A percentile compares a stretch with the other conserved stretches of the same genome.
Conservation (phyloP, 2,888 invertebrate genomes). For the Lutraria lutraria region DNA sequence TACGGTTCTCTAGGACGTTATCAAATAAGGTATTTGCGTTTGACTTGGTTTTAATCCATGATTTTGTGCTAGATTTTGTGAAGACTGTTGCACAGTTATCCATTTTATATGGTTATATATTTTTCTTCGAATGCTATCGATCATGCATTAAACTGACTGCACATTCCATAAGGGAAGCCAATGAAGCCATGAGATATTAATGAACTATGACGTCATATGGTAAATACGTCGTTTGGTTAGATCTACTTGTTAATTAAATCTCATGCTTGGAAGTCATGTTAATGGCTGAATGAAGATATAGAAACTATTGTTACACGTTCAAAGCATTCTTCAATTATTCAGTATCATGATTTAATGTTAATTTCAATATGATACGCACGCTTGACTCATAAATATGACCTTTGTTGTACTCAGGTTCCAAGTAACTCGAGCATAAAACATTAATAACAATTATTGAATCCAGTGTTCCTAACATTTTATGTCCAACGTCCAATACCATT, state of each 20-base stretch:
- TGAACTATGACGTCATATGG: too few species aligned
- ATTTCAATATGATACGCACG: background rate
- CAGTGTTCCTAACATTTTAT: background rate
- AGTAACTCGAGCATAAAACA: background rate
- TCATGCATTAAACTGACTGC: too few species aligned
- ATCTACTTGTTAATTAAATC: too few species aligned
- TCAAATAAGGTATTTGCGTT: background rate
- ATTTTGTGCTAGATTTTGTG: too few species aligned
- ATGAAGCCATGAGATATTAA: too few species aligned
- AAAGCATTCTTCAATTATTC: background rate
- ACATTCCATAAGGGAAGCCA: too few species aligned
- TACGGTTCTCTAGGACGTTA: background rate
- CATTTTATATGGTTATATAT: too few species aligned
- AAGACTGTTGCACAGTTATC: too few species aligned
- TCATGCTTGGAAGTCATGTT: too few species aligned
- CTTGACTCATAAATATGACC: background rate
- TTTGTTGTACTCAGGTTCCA: background rate
- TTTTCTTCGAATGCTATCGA: too few species aligned
- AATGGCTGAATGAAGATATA: too few species aligned
- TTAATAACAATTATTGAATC: slow-evolving; percentile 15
- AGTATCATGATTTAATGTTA: background rate
- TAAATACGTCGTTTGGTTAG: too few species aligned
- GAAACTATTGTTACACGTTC: background rate
- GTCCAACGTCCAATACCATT: background rate
- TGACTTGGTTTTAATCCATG: background rate